Percentiles rank a stretch among this genome's conserved stretches.
Evolutionary conservation across 2,113 vertebrate species (phyloP).

Genomic region (Sander vitreus): DNA sequence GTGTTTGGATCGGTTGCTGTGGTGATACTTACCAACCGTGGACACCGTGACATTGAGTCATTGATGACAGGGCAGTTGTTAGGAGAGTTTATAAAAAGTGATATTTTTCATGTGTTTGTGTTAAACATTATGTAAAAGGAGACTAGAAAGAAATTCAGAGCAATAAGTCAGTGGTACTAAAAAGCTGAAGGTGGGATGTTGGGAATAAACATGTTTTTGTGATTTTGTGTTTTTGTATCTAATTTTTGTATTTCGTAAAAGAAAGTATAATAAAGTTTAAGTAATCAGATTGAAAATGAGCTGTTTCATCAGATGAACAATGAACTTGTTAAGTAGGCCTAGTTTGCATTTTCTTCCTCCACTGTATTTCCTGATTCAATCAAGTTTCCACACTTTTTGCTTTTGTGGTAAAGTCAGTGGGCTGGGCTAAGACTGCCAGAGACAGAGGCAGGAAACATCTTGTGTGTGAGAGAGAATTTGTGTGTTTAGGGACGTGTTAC

Average conservation of each 20-base stretch:
- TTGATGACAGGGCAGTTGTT: too few relatives aligned
- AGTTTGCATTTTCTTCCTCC: not conserved
- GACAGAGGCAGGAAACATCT: conserved; percentile 68
- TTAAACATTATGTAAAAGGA: not conserved
- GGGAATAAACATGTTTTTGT: not conserved
- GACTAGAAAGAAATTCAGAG: not conserved
- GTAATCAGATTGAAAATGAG: not conserved
- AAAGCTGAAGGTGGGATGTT: not conserved
- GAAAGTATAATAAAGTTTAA: not conserved
- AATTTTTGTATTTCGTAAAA: not conserved
- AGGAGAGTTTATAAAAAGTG: not conserved
- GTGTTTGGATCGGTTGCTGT: conserved; percentile 17
- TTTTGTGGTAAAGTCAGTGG: conserved; percentile 48
- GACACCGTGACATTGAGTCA: not conserved
- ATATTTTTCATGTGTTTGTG: too few relatives aligned
- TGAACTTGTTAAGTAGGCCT: not conserved
- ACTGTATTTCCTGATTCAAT: conserved; percentile 16
- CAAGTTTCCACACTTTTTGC: conserved; percentile 24
- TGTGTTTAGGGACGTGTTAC: conserved; percentile 30
- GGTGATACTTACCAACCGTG: conserved; percentile 13
- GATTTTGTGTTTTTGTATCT: not conserved
- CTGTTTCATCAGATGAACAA: not conserved
- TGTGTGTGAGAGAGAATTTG: conserved; percentile 39
- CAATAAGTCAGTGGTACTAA: not conserved
- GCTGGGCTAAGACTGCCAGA: conserved; percentile 48